These are phyloP conservation scores for Proisotoma minuta DNA, from an alignment of 2,888 invertebrate species.

Conservation along the genomic window DNA sequence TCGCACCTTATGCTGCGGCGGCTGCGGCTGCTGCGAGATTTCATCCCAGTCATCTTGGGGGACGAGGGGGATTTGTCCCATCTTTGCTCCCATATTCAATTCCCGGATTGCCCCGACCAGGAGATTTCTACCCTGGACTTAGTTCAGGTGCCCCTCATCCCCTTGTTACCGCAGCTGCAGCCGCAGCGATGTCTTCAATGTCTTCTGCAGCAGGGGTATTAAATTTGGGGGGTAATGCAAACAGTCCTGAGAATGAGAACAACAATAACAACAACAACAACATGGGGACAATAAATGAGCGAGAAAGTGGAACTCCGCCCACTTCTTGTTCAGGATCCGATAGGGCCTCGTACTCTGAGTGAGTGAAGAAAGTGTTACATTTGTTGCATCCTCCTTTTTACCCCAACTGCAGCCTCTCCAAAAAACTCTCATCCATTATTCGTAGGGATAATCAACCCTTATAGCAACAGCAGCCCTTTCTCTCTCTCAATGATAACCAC, in stretches of 20 bases:
- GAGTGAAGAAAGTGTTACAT: slow-evolving; percentile 40
- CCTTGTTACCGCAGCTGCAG: slow-evolving; percentile 36
- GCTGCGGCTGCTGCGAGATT: slow-evolving; percentile 43
- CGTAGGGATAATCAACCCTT: too few relatives aligned
- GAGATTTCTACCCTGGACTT: slow-evolving; percentile 35
- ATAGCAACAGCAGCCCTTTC: too few relatives aligned
- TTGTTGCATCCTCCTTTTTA: background rate
- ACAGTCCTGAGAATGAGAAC: slow-evolving; percentile 38
- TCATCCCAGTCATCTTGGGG: slow-evolving; percentile 35
- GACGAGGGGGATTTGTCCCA: slow-evolving; percentile 37
- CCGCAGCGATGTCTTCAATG: slow-evolving; percentile 36
- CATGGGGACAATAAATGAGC: slow-evolving; percentile 21
- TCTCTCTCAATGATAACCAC: too few relatives aligned
- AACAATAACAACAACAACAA: slow-evolving; percentile 19
- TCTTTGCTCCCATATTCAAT: slow-evolving; percentile 43
- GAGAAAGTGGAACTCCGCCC: slow-evolving; percentile 46
- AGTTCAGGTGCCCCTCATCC: slow-evolving; percentile 26
- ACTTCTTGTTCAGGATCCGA: slow-evolving; percentile 56
- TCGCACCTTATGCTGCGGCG: slow-evolving; percentile 44
- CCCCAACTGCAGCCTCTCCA: too few relatives aligned
- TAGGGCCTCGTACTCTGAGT: slow-evolving; percentile 58
- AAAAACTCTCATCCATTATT: too few relatives aligned
- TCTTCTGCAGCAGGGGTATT: slow-evolving; percentile 32
- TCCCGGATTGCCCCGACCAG: slow-evolving; percentile 39
- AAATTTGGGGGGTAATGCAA: slow-evolving; percentile 27